phyloP scores from a whole-genome alignment of 2,797 vertebrate genomes.

The Agapornis canus region DNA sequence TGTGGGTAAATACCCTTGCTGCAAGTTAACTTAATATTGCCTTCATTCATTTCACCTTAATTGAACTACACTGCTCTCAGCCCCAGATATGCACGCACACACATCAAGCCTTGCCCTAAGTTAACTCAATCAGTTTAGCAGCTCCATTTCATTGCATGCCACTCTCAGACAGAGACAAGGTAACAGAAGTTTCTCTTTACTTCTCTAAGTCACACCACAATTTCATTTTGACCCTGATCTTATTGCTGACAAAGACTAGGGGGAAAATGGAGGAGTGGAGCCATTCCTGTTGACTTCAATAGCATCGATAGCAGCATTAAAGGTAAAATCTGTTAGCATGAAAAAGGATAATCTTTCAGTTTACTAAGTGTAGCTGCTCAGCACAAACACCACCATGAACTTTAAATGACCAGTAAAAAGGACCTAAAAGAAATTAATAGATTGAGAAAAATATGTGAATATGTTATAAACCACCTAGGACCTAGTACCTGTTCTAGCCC shows the following conservation, averaged over 20 bases:
- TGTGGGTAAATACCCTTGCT: not conserved
- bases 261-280: not conserved
- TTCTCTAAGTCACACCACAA: not conserved
- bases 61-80: not conserved
- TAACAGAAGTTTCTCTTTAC: not conserved
- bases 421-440: not conserved
- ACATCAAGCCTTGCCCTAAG: not conserved
- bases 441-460: not conserved
- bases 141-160: not conserved
- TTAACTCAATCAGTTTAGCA: not conserved
- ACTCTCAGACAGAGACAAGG: not conserved
- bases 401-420: not conserved
- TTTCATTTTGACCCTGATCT: not conserved
- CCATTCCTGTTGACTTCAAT: not conserved
- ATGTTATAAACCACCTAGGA: not conserved
- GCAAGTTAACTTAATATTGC: not conserved
- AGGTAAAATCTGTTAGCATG: not conserved
- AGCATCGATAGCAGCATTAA: not conserved
- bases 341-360: not conserved
- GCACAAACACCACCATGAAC: not conserved
- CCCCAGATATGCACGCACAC: not conserved
- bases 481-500: not conserved
- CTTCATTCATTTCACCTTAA: not conserved
- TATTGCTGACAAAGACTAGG: not conserved
- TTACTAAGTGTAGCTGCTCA: not conserved